Evolutionary conservation across 1,140 invertebrate species (phyloP).

Genomic region (Euschistus heros): DNA sequence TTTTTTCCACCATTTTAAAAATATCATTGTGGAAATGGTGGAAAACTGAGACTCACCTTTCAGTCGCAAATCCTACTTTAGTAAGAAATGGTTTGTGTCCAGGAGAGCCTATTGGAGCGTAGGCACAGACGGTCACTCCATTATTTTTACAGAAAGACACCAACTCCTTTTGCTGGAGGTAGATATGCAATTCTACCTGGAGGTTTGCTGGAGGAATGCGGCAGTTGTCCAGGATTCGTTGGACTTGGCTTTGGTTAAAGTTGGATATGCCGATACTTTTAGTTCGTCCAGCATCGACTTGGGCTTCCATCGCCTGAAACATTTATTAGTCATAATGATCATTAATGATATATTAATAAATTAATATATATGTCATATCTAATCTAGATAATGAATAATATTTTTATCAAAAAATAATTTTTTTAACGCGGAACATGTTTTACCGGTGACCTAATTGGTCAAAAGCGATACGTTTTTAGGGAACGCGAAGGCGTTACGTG

Average conservation of each 20-base stretch:
- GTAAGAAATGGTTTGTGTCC: neutral
- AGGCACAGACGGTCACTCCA: constrained; percentile 66
- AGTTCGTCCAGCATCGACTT: constrained; percentile 31
- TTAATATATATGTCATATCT: too few species aligned
- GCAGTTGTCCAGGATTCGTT: constrained; percentile 29
- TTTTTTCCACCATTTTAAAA: too few species aligned
- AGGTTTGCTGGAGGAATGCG: constrained; percentile 33
- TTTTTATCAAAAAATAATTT: too few species aligned
- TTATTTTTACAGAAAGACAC: constrained; percentile 59
- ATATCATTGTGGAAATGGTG: too few species aligned
- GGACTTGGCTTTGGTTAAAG: constrained; percentile 33
- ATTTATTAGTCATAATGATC: too few species aligned
- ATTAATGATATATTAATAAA: too few species aligned
- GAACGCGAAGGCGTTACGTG: too few species aligned
- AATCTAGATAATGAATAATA: too few species aligned
- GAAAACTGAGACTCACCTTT: too few species aligned
- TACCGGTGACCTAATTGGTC: too few species aligned
- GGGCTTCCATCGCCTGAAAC: constrained; percentile 19
- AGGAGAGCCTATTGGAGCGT: constrained; percentile 69
- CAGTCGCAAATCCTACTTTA: neutral
- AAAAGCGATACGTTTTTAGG: too few species aligned
- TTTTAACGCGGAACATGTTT: too few species aligned
- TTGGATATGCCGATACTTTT: constrained; percentile 36
- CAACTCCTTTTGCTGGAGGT: constrained; percentile 69
- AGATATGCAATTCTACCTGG: constrained; percentile 72